Evolutionary conservation across 2,888 invertebrate species (phyloP), one percentile per base, ranked within the genome.

Genomic region (Pycnomerus fuliginosus): DNA sequence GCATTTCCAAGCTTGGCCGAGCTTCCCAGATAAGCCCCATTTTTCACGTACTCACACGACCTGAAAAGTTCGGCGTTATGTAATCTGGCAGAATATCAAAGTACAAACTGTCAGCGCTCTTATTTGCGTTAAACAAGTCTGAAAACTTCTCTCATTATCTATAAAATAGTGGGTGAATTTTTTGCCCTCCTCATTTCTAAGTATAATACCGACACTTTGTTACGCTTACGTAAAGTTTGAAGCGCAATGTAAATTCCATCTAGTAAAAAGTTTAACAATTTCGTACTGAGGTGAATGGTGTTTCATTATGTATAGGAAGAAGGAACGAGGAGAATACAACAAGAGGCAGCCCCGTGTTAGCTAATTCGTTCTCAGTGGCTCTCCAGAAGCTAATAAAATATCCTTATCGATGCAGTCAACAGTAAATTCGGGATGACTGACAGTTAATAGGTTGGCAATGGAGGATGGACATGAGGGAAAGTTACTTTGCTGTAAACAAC

Each of bases 401-500:
- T 39, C 30, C 45, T 45, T 45, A 45, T 46, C 46, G 46, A 37
- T 32, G 31, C 41, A 46, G 28, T 27, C 22, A 22, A 38, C 34
- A 25, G 36, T 35, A 41, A 41, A 46, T 40, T 46, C 41, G 36
- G 17, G 25, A 41, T 46, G 46, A 46, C 23, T 35, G 46, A 32
- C 46, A 29, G 30, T 36, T 46, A 41, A 46, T 37, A 30, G 40
- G 11, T 20, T 34, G 39, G 27, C 37, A 33, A 34, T 37, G 5
- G 10, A 13, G 14, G 33, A 12, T 12, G 24, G 20, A 28, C 11
- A 31, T 22, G 1, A 17, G 15, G 13, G 11, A 31, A 33, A 33
- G n/a, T n/a, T n/a, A 37, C 13, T 17, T 38, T 28, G 23, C 15
- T 16, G 28, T 32, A 37, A 32, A 37, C 37, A 43, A 30, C 28